phyloP scores from a whole-genome alignment of 2,113 vertebrate species.

The Formicarius rufipectus region DNA sequence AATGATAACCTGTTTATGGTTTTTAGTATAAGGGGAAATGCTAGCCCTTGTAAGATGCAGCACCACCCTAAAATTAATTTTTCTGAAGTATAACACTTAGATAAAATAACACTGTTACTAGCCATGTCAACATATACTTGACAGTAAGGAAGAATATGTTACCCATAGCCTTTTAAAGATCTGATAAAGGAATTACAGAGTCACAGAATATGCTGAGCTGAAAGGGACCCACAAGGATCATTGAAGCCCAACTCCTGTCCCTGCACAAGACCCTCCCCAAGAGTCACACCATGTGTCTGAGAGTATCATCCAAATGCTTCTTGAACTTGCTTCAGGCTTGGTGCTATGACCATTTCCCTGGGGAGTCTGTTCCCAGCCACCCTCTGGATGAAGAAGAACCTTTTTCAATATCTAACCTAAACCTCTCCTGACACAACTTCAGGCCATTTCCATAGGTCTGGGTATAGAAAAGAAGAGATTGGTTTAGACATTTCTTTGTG shows the following conservation, averaged over 20 bases:
- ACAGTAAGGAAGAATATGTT: background rate
- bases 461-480: background rate
- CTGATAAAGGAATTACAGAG: background rate
- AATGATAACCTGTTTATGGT: background rate
- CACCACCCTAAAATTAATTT: background rate
- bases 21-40: background rate
- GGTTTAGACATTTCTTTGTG: background rate
- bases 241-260: background rate
- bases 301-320: background rate
- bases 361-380: background rate
- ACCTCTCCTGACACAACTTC: background rate
- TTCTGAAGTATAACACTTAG: background rate
- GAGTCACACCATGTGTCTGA: background rate
- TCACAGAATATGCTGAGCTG: background rate
- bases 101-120: background rate
- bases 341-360: background rate
- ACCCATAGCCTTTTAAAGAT: background rate
- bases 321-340: background rate
- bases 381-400: background rate
- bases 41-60: background rate
- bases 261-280: background rate
- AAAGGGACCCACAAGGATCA: background rate
- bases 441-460: background rate
- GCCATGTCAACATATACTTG: background rate
- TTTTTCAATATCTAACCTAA: background rate